phyloP scores from a whole-genome alignment of 2,888 invertebrate species.

The Drosophila fulvimacula region DNA sequence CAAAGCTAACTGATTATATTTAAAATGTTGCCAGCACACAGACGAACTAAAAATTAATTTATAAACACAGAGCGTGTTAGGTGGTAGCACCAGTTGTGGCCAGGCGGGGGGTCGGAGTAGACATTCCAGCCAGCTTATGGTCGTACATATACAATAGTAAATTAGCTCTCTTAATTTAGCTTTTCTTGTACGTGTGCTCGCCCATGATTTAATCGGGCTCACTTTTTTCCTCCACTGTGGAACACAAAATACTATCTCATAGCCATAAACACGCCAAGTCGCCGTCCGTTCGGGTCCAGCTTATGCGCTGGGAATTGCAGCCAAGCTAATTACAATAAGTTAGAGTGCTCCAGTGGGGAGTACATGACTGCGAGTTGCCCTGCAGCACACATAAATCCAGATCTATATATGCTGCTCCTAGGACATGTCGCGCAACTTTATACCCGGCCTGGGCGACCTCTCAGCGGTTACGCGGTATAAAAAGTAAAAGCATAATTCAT shows the following conservation, averaged over 20 bases:
- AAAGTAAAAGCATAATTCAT: conserved; percentile 13
- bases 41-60: conserved; percentile 10
- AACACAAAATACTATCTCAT: conserved; percentile 7
- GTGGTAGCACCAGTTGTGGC: too few species aligned
- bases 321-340: conserved; percentile 16
- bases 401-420: too few species aligned
- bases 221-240: background rate
- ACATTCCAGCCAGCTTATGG: background rate
- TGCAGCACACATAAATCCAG: background rate
- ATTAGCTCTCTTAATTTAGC: conserved; percentile 16
- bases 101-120: too few species aligned
- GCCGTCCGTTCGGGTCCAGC: conserved; percentile 7
- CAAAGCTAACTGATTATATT: conserved; percentile 11
- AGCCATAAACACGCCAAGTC: conserved; percentile 11
- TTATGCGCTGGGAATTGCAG: conserved; percentile 2
- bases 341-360: background rate
- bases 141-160: conserved; percentile 11
- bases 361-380: background rate
- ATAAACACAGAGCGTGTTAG: background rate
- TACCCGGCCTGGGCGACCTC: background rate
- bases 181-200: conserved; percentile 8
- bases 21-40: conserved; percentile 4
- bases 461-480: background rate
- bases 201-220: conserved; percentile 12
- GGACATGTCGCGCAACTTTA: too few species aligned